These are phyloP conservation scores for Trichoplax adhaerens DNA, from an alignment of 37 sponge, comb jelly and placozoan species.

Conservation along the genomic window DNA sequence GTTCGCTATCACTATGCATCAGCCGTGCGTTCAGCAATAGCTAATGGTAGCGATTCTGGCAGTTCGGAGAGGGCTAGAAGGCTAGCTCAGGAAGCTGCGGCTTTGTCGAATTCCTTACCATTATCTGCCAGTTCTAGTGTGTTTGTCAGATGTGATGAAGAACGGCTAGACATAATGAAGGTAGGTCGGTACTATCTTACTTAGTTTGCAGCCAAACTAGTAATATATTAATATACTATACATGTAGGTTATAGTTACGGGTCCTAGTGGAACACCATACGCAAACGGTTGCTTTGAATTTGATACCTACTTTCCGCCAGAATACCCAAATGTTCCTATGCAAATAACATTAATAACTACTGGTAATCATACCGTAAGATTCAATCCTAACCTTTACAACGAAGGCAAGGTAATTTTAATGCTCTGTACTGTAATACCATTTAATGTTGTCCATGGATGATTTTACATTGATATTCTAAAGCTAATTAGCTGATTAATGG, in stretches of 20 bases:
- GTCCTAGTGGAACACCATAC: conserved; percentile 80
- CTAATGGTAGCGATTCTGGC: not conserved
- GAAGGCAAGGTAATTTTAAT: conserved; percentile 54
- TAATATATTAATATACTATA: not conserved
- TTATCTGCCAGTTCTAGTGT: conserved; percentile 57
- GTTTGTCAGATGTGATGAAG: conserved; percentile 71
- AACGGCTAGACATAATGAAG: conserved; percentile 81
- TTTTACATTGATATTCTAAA: not conserved
- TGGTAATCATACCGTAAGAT: conserved; percentile 56
- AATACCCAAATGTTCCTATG: conserved; percentile 74
- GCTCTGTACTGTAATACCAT: not conserved
- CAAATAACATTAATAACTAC: conserved; percentile 69
- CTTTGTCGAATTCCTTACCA: conserved; percentile 77
- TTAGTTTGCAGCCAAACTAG: not conserved
- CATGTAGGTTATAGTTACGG: conserved; percentile 61
- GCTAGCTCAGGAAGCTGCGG: conserved; percentile 69
- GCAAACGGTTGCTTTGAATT: conserved; percentile 83
- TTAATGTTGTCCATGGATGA: not conserved
- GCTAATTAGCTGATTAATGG: not conserved
- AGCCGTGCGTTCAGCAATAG: too few species aligned
- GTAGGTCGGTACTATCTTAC: conserved; percentile 8
- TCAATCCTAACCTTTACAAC: conserved; percentile 89
- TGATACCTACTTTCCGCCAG: conserved; percentile 66
- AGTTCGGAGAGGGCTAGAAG: conserved; percentile 36
- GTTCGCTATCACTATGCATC: conserved; percentile 29